Base-by-base conservation (phyloP, 1,140 invertebrate species). In the Ceratoteleas bidentatus region DNA sequence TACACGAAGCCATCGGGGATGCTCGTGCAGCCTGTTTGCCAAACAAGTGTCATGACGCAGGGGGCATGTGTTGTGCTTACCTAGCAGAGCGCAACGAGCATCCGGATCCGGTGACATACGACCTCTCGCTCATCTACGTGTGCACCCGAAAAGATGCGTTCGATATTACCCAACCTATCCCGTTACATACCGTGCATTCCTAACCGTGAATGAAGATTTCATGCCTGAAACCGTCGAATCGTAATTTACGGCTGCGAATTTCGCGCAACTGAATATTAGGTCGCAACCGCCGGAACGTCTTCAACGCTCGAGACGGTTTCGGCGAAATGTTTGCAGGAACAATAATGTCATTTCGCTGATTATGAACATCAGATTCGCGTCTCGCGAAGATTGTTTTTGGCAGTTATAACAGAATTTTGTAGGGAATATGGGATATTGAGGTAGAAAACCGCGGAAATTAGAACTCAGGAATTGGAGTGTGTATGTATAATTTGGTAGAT, bases 31-130 rank as follows among this genome's bases (percentile, higher is more conserved):
- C 68, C 45, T 81, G 77, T 81, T 81, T 75, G 60, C 60, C 70
- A 68, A 81, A 81, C 78, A 75, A 81, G 78, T 75, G 78, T 81
- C 70, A 81, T 65, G 58, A 68, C 40, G 38, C 52, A 64, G 64
- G 65, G n/a, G 58, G 72, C 64, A 66, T 76, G 72, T 76, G 66
- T 81, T 76, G 68, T 81, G 72, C 80, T 61, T 82, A 76, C 75
- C 61, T 79, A 69, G 62, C 75, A 57, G 56, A 80, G 75, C 84
- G 73, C 65, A 70, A 85, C 76, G 68, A 61, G 69, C 72, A 80
- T 81, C 69, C 80, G 84, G 66, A 73, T 66, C 62, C 56, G 72
- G 58, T 54, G 73, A 80, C 76, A 66, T 50, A 68, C 32, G 66
- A 61, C 40, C 49, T 60, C 15, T 24, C 8, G 10, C 36, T 53